Evolutionary conservation across 2,888 invertebrate genomes (phyloP).

Genomic region (Bellardia bayeri): DNA sequence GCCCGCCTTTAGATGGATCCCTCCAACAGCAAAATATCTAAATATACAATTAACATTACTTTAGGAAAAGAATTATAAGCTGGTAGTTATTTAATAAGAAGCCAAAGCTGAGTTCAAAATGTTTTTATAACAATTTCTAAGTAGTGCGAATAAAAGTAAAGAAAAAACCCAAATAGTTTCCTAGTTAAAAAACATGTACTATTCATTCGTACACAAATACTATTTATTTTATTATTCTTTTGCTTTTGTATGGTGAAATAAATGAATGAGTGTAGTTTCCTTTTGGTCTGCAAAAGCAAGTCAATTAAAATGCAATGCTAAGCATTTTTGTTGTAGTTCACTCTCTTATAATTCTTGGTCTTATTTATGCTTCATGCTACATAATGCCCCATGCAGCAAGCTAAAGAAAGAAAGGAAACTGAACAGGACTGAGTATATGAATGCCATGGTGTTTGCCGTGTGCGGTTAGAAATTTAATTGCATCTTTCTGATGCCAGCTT

Average conservation of each 20-base stretch:
- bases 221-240: not conserved
- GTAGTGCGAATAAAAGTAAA: not conserved
- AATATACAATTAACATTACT: too few species aligned
- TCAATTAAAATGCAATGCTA: constrained; percentile 70
- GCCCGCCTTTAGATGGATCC: too few species aligned
- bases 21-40: too few species aligned
- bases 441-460: constrained; percentile 62
- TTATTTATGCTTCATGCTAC: constrained; percentile 39
- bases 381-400: constrained; percentile 32
- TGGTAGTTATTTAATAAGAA: too few species aligned
- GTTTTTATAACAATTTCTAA: not conserved
- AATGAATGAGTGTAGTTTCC: constrained; percentile 44
- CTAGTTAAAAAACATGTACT: not conserved
- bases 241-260: constrained; percentile 16
- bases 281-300: constrained; percentile 63
- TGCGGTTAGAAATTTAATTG: constrained; percentile 73
- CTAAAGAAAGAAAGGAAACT: constrained; percentile 6
- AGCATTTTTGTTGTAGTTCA: constrained; percentile 45
- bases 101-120: not conserved
- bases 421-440: constrained; percentile 23
- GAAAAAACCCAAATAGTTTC: not conserved
- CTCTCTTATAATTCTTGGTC: constrained; percentile 25
- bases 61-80: too few species aligned
- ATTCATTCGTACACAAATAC: not conserved
- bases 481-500: constrained; percentile 68